Evolutionary conservation across 2,797 vertebrate genomes (phyloP).

Genomic region (Nyctalus aviator): DNA sequence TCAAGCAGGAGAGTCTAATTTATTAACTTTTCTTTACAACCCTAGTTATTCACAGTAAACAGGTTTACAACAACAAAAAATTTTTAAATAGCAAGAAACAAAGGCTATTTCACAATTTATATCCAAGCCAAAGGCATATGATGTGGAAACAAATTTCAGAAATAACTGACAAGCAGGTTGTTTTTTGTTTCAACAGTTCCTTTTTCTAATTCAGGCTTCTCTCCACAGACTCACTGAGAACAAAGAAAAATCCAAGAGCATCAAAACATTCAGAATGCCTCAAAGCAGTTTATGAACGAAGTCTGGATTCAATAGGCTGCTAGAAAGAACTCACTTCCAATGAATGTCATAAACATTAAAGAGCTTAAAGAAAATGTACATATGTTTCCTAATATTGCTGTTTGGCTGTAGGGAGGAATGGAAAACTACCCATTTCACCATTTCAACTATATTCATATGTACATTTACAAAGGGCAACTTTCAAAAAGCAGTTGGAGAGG

Average conservation of each 20-base stretch:
- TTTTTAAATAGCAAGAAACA: conserved; percentile 18
- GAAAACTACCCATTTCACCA: background rate
- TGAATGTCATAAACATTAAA: conserved; percentile 15
- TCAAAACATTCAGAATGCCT: background rate
- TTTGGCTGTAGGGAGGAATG: conserved; percentile 18
- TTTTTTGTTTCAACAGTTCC: conserved; percentile 42
- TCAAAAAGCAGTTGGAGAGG: background rate
- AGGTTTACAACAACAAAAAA: background rate
- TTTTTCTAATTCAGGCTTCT: conserved; percentile 37
- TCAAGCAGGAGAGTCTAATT: background rate
- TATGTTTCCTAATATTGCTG: background rate
- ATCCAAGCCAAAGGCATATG: conserved; percentile 27
- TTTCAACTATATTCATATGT: background rate
- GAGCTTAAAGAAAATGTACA: conserved; percentile 13
- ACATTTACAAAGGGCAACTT: background rate
- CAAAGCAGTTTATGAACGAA: conserved; percentile 17
- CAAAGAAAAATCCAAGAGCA: conserved; percentile 47
- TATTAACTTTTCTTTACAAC: conserved; percentile 51
- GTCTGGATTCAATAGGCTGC: conserved; percentile 45
- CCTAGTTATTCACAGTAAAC: conserved; percentile 50
- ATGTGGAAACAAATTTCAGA: conserved; percentile 43
- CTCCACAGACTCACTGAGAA: background rate
- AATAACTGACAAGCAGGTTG: conserved; percentile 65
- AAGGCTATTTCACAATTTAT: conserved; percentile 59
- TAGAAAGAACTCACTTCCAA: conserved; percentile 26